A percentile compares a stretch with the other conserved stretches of the same genome.
Conservation (phyloP, 2,113 vertebrate species). For the Cephalopterus ornatus region DNA sequence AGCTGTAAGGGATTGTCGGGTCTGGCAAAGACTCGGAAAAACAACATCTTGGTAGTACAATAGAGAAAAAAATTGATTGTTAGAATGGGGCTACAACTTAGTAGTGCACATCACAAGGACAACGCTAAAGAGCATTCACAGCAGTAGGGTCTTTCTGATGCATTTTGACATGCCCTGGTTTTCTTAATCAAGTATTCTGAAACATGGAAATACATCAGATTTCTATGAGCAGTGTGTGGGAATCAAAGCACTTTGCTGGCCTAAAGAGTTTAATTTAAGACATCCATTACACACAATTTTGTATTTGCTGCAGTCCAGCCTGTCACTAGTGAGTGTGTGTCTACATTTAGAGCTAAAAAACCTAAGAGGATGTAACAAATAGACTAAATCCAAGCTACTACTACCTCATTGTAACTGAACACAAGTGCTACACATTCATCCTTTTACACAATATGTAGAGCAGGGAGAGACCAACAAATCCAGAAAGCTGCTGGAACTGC, state of each 20-base stretch:
- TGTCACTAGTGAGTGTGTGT: not conserved
- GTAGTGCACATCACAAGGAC: not conserved
- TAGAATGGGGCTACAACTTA: not conserved
- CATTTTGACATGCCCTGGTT: not conserved
- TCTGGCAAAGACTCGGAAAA: not conserved
- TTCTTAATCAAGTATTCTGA: not conserved
- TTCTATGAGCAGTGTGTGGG: not conserved
- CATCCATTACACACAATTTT: not conserved
- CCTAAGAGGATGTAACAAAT: not conserved
- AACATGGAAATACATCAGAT: not conserved
- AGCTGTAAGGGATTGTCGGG: not conserved
- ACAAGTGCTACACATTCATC: not conserved
- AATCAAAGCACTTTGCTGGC: not conserved
- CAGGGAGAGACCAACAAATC: not conserved
- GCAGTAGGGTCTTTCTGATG: not conserved
- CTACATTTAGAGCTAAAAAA: not conserved
- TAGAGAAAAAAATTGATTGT: not conserved
- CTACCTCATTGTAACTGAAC: not conserved
- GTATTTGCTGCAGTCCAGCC: not conserved
- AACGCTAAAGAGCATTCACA: not conserved
- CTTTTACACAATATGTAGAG: not conserved
- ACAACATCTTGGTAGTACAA: not conserved
- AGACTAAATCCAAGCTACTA: not conserved
- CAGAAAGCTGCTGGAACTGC: not conserved
- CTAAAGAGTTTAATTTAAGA: not conserved